These are phyloP conservation scores for Lasioglossum marginatum DNA, from an alignment of 2,888 invertebrate genomes.

Conservation along the genomic window DNA sequence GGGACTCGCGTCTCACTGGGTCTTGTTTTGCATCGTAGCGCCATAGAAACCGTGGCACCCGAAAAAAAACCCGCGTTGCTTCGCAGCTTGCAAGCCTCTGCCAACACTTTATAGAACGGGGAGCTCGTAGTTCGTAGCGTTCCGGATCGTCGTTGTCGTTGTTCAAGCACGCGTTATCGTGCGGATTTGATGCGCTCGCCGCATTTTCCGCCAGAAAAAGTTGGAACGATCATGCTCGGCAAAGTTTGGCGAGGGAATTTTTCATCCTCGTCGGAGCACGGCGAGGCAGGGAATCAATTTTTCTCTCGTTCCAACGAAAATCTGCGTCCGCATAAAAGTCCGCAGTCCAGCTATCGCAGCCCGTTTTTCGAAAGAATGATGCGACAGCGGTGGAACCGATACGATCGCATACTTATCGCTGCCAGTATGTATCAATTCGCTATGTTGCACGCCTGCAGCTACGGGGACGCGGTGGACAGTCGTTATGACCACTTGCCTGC, in stretches of 20 bases:
- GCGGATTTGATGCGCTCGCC: neutral
- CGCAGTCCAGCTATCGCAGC: neutral
- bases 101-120: slow-evolving; percentile 1
- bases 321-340: slow-evolving; percentile 4
- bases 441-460: neutral
- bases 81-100: slow-evolving; percentile 12
- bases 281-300: neutral
- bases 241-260: neutral
- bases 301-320: neutral
- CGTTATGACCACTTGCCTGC: neutral
- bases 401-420: slow-evolving; percentile 9
- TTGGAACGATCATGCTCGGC: neutral
- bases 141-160: neutral
- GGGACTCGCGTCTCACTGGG: neutral
- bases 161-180: neutral
- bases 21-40: slow-evolving; percentile 18
- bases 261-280: neutral
- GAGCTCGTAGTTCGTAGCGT: neutral
- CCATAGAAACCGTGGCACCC: neutral
- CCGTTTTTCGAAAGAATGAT: neutral
- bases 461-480: neutral
- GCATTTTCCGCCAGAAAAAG: neutral
- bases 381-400: neutral
- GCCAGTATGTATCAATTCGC: neutral
- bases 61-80: neutral